These are phyloP conservation scores for human DNA, from an alignment of 2,113 vertebrate genomes.

Conservation along the genomic window DNA sequence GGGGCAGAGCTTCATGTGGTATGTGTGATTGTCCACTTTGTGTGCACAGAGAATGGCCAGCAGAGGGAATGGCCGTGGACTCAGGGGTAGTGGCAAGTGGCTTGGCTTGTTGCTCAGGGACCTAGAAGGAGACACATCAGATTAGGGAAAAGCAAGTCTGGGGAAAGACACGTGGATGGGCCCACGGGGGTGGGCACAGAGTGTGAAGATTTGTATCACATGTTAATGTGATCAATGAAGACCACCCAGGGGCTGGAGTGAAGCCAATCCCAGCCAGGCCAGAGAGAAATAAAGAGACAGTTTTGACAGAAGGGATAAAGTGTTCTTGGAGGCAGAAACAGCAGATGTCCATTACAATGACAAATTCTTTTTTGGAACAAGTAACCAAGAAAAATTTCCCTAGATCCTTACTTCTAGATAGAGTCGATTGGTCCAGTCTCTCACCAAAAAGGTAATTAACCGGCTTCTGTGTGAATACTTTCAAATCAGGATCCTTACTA, in stretches of 20 bases:
- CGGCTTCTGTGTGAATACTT: neutral
- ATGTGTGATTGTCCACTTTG: too few species aligned
- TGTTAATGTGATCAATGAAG: neutral
- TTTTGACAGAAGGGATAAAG: neutral
- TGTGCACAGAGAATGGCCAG: neutral
- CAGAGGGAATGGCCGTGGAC: neutral
- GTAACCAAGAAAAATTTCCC: slow-evolving; percentile 3
- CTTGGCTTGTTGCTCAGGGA: neutral
- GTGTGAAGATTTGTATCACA: neutral
- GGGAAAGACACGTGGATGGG: neutral
- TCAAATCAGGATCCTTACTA: neutral
- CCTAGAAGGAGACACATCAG: neutral
- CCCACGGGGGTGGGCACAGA: too few species aligned
- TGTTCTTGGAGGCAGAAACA: neutral
- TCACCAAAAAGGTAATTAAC: neutral
- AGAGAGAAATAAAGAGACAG: neutral
- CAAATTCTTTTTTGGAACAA: neutral
- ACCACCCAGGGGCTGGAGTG: neutral
- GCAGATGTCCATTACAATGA: neutral
- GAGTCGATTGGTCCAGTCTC: neutral
- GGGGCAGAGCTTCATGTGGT: neutral
- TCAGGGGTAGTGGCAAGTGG: too few species aligned
- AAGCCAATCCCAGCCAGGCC: neutral
- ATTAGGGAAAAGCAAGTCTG: neutral
- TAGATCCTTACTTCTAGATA: neutral